Conservation (phyloP, 2,888 invertebrate genomes). For the Temnothorax ravouxi region DNA sequence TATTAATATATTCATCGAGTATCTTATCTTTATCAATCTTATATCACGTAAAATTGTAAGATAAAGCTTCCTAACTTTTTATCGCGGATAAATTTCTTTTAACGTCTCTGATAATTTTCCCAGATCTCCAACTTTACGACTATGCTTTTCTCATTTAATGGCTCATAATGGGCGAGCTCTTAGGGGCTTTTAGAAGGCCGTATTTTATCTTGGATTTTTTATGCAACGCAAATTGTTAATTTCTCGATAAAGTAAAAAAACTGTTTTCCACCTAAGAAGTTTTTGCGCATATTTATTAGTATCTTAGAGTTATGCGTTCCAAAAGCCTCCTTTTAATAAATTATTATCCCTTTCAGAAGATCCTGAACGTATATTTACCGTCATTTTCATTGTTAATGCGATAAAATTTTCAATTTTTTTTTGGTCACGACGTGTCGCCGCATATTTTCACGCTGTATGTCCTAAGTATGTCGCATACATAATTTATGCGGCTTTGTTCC, state of each 20-base stretch:
- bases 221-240: background rate
- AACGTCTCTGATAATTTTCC: background rate
- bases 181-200: background rate
- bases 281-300: background rate
- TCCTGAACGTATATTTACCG: background rate
- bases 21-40: background rate
- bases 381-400: background rate
- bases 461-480: constrained; percentile 49
- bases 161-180: background rate
- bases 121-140: background rate
- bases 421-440: background rate
- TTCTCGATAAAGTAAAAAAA: background rate
- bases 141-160: constrained; percentile 2
- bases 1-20: background rate
- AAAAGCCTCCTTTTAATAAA: background rate
- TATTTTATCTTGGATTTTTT: background rate
- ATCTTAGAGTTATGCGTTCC: background rate
- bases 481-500: constrained; percentile 53
- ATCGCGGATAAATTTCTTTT: background rate
- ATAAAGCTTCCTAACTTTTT: background rate
- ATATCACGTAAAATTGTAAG: background rate
- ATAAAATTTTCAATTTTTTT: constrained; percentile 11
- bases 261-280: background rate
- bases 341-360: no score
- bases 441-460: constrained; percentile 8